phyloP scores from a whole-genome alignment of 2,113 vertebrate species.

The Mionectes macconnelli region DNA sequence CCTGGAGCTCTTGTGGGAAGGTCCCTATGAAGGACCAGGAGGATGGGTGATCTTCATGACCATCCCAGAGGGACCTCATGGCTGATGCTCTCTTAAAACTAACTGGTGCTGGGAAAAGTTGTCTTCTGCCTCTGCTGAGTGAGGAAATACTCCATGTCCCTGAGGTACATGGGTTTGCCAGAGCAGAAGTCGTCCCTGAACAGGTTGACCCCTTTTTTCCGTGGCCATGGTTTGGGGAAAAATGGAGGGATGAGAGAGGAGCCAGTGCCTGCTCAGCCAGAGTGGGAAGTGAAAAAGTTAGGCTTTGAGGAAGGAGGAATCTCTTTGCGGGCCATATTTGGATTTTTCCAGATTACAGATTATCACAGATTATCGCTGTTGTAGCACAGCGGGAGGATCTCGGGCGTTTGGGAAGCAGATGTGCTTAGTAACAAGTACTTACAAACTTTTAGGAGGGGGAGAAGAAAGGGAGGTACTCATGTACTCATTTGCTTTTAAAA shows the following conservation, averaged over 20 bases:
- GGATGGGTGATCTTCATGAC: not conserved
- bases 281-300: conserved; percentile 15
- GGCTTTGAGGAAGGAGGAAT: conserved; percentile 35
- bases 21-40: not conserved
- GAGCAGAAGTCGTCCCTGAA: not conserved
- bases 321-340: conserved; percentile 43
- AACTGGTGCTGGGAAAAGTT: not conserved
- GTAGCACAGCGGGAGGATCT: not conserved
- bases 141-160: not conserved
- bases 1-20: not conserved
- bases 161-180: rapidly evolving
- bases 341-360: conserved; percentile 65
- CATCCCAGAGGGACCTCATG: not conserved
- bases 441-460: conserved; percentile 50
- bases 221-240: not conserved
- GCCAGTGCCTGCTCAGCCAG: not conserved
- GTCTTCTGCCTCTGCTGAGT: not conserved
- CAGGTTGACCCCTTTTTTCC: not conserved
- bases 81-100: not conserved
- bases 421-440: conserved; percentile 32
- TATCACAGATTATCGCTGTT: conserved; percentile 46
- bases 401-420: conserved; percentile 47
- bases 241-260: not conserved
- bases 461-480: conserved; percentile 30
- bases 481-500: conserved; percentile 63